A percentile compares a stretch with the other conserved stretches of the same genome.
Conservation (phyloP, 2,888 invertebrate genomes). For the Stenolophus ochropezus region DNA sequence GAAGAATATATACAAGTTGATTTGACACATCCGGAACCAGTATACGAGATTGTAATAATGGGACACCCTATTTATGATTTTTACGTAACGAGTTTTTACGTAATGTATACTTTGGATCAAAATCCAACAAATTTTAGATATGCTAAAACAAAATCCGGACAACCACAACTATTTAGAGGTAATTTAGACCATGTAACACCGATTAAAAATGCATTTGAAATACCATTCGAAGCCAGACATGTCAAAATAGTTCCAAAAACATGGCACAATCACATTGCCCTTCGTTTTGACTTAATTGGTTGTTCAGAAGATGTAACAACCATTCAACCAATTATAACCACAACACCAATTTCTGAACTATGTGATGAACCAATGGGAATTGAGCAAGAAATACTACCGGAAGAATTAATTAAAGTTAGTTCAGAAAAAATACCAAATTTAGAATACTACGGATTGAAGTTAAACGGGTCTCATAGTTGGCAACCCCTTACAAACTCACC, state of each 20-base stretch:
- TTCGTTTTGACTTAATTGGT: conserved; percentile 85
- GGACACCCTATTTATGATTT: conserved; percentile 82
- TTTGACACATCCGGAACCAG: conserved; percentile 78
- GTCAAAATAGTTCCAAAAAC: conserved; percentile 83
- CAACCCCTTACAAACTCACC: conserved; percentile 80
- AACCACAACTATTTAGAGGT: conserved; percentile 81
- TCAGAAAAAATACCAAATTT: conserved; percentile 73
- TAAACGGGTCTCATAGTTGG: conserved; percentile 78
- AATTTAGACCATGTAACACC: conserved; percentile 78
- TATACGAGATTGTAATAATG: conserved; percentile 84
- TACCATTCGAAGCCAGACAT: conserved; percentile 85
- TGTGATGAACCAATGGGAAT: conserved; percentile 87
- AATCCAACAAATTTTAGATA: conserved; percentile 66
- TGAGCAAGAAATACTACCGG: conserved; percentile 77
- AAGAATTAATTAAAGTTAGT: conserved; percentile 81
- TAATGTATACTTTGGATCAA: conserved; percentile 81
- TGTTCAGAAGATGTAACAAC: conserved; percentile 73
- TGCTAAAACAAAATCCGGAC: conserved; percentile 69
- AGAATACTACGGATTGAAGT: conserved; percentile 69
- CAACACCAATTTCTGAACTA: conserved; percentile 65
- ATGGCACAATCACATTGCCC: conserved; percentile 81
- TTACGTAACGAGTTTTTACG: conserved; percentile 86
- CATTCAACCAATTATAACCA: conserved; percentile 5
- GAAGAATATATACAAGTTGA: conserved; percentile 81
- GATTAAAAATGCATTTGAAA: conserved; percentile 79